Evolutionary conservation across 1,140 invertebrate genomes (phyloP).

Genomic region (Nylanderia fulva): DNA sequence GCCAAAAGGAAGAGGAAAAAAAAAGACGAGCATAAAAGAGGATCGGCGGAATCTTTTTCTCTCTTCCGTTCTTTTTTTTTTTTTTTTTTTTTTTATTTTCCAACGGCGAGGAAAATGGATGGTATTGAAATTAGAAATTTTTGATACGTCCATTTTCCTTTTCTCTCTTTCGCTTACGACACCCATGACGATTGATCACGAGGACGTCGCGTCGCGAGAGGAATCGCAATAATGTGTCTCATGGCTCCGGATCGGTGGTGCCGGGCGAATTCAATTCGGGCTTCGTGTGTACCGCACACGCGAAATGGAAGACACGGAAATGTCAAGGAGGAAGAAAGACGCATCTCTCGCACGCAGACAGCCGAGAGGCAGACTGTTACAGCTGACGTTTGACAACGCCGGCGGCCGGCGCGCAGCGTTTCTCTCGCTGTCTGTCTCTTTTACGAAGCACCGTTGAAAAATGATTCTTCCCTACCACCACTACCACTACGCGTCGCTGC

Average conservation of each 20-base stretch:
- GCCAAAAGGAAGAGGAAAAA: not conserved
- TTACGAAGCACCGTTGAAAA: constrained; percentile 81
- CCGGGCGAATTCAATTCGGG: constrained; percentile 43
- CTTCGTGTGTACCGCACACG: constrained; percentile 34
- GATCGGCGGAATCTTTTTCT: constrained; percentile 31
- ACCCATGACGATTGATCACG: constrained; percentile 44
- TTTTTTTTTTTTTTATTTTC: constrained; percentile 25
- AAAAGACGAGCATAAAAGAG: constrained; percentile 46
- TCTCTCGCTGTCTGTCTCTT: constrained; percentile 67
- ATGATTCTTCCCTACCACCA: constrained; percentile 78
- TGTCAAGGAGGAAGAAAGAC: constrained; percentile 67
- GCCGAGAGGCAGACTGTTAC: constrained; percentile 64
- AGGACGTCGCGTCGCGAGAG: constrained; percentile 46
- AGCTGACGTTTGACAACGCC: constrained; percentile 82
- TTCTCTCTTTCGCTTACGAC: constrained; percentile 28
- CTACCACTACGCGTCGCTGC: constrained; percentile 73
- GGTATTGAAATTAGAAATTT: constrained; percentile 62
- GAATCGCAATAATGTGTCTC: constrained; percentile 56
- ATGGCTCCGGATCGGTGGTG: constrained; percentile 36
- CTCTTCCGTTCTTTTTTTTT: too few relatives aligned
- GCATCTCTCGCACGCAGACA: constrained; percentile 64
- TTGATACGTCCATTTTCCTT: constrained; percentile 37
- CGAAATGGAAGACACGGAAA: constrained; percentile 58
- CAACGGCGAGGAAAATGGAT: constrained; percentile 2
- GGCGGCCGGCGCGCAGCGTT: constrained; percentile 73